Percentiles rank a stretch among this genome's conserved stretches.
Evolutionary conservation across 2,797 vertebrate genomes (phyloP).

Genomic region (Holocentrus rufus): DNA sequence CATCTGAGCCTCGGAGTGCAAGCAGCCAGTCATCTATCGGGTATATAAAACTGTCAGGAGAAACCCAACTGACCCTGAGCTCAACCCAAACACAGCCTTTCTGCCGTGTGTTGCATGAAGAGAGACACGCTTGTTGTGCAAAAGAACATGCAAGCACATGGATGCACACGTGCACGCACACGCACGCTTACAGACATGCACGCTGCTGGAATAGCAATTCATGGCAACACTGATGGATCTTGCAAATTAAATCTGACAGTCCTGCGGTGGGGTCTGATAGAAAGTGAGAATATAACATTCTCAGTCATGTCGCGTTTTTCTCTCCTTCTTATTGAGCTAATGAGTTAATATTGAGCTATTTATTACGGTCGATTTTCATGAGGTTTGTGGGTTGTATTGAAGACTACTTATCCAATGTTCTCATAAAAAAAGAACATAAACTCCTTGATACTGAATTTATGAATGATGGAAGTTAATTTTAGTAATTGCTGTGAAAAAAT

Average conservation of each 20-base stretch:
- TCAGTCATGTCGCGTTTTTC: not conserved
- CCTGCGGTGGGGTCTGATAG: slow-evolving; percentile 6
- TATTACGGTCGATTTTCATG: not conserved
- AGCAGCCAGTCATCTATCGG: slow-evolving; percentile 65
- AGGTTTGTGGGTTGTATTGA: too few relatives aligned
- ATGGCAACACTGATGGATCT: slow-evolving; percentile 7
- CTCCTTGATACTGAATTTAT: not conserved
- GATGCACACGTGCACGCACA: slow-evolving; percentile 3
- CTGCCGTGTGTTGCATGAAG: slow-evolving; percentile 36
- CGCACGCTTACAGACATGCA: slow-evolving; percentile 19
- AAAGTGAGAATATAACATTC: not conserved
- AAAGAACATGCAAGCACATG: slow-evolving; percentile 6
- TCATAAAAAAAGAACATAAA: too few relatives aligned
- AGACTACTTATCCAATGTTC: too few relatives aligned
- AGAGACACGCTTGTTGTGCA: slow-evolving; percentile 36
- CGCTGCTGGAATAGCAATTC: not conserved
- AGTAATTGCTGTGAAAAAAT: not conserved
- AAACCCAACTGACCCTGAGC: slow-evolving; percentile 76
- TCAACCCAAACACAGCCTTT: slow-evolving; percentile 80
- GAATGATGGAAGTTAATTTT: not conserved
- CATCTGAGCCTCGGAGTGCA: slow-evolving; percentile 55
- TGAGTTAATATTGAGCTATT: not conserved
- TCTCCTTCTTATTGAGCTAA: not conserved
- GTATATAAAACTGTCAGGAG: slow-evolving; percentile 83
- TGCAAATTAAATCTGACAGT: slow-evolving; percentile 5